A percentile compares a stretch with the other conserved stretches of the same genome.
These are phyloP conservation scores for Micrastur ruficollis DNA, from an alignment of 2,797 vertebrate species.

Conservation along the genomic window DNA sequence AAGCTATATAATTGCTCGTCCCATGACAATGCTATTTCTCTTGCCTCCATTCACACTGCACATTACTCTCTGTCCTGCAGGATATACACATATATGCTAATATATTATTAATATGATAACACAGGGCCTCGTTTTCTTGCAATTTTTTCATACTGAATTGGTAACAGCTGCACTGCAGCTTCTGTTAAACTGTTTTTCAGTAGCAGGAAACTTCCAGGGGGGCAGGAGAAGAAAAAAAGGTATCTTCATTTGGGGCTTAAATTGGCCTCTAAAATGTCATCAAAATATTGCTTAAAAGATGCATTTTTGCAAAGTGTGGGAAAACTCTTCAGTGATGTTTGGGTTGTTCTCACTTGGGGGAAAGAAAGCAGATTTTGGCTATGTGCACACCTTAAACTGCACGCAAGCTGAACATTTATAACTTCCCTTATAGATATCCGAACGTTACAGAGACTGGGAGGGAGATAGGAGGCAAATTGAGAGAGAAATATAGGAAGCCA, in stretches of 20 bases:
- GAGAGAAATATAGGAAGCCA: not conserved
- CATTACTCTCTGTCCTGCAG: not conserved
- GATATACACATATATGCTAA: not conserved
- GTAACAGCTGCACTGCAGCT: not conserved
- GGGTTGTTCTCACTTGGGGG: not conserved
- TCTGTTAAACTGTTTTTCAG: not conserved
- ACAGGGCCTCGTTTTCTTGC: not conserved
- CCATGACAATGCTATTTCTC: constrained; percentile 31
- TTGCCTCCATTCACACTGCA: not conserved
- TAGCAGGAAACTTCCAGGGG: not conserved
- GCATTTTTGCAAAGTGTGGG: not conserved
- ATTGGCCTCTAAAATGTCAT: not conserved
- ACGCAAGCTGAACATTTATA: not conserved
- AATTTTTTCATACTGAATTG: not conserved
- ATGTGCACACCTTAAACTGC: not conserved
- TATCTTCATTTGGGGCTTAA: not conserved
- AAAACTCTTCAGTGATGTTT: not conserved
- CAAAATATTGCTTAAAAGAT: not conserved
- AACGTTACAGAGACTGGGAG: not conserved
- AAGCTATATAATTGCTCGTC: not conserved
- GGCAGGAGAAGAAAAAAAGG: not conserved
- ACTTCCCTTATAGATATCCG: not conserved
- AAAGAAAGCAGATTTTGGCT: not conserved
- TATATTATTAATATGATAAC: constrained; percentile 11
- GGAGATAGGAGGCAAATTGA: not conserved